These are phyloP conservation scores for Meteorus cinctellus DNA, from an alignment of 2,888 invertebrate genomes.

Conservation along the genomic window DNA sequence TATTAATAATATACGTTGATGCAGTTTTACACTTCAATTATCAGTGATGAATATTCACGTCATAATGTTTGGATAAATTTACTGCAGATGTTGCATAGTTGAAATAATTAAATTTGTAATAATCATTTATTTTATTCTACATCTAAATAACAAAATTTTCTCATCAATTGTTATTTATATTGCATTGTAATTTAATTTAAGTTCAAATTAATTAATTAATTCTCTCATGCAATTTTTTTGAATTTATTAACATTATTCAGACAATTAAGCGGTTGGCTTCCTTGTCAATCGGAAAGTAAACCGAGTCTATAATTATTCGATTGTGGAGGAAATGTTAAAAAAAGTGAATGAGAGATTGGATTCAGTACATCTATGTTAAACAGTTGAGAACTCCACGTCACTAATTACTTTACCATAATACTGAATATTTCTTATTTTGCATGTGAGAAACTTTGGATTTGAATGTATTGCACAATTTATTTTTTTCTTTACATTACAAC, in stretches of 20 bases:
- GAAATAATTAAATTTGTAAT: not conserved
- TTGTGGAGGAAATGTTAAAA: not conserved
- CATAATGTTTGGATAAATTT: not conserved
- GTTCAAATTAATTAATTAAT: not conserved
- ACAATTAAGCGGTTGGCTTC: not conserved
- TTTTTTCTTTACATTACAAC: not conserved
- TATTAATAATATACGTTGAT: not conserved
- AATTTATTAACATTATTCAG: not conserved
- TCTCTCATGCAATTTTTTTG: not conserved
- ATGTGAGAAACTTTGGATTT: slow-evolving; percentile 10
- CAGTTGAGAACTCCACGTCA: not conserved
- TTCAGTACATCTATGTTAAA: too few relatives aligned
- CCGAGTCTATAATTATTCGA: not conserved
- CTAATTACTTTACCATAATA: not conserved
- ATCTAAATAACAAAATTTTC: not conserved
- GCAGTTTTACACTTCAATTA: not conserved
- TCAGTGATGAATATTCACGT: not conserved
- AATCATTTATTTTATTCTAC: not conserved
- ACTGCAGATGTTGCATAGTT: not conserved
- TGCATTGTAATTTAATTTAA: not conserved
- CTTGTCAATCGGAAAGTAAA: not conserved
- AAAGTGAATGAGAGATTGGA: not conserved
- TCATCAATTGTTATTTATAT: not conserved
- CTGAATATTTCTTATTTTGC: not conserved
- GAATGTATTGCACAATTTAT: not conserved